Evolutionary conservation across 2,888 invertebrate genomes (phyloP), one percentile per base, ranked within the genome.

Genomic region (Isotomurus palustris): DNA sequence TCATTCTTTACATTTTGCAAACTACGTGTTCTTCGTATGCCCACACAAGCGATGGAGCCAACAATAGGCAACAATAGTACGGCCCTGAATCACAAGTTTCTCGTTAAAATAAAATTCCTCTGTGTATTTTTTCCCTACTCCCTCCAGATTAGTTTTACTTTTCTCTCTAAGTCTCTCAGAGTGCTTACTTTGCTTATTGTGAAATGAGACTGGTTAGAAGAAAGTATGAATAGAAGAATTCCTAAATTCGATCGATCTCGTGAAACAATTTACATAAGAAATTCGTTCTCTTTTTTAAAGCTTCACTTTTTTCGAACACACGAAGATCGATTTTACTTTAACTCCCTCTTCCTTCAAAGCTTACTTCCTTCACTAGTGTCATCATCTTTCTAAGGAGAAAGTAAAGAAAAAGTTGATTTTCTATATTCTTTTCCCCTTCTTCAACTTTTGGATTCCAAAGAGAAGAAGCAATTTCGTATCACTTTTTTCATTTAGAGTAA

Each of bases 191-290:
- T 14, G 38, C n/a, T n/a, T 8, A 32, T 40, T 40, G 47, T 47
- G 47, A 27, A 49, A 49, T 49, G 49, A 49, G 49, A 49, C 17
- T 17, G 12, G 47, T 22, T 24, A 8, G 5, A 6, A 29, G 28
- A 51, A 53, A 58, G 52, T 35, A 58, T 32, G 58, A 49, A 56
- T 55, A 62, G 36, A 64, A 58, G 62, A 54, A 63, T 63, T 56
- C 61, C 49, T 58, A 65, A 65, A 65, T 63, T 65, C 67, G 64
- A 67, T 67, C 63, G 63, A 67, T 67, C 65, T 62, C 63, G 59
- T 58, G 60, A 66, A 68, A 66, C 66, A 68, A 68, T 68, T 68
- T 68, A 68, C 68, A 68, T 68, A 68, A 64, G 68, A 68, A 68
- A 68, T 68, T 68, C 68, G 66, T 66, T 65, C 65, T 61, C 58